Base-by-base conservation (phyloP, 2,888 invertebrate species). In the Epinotia bilunana region DNA sequence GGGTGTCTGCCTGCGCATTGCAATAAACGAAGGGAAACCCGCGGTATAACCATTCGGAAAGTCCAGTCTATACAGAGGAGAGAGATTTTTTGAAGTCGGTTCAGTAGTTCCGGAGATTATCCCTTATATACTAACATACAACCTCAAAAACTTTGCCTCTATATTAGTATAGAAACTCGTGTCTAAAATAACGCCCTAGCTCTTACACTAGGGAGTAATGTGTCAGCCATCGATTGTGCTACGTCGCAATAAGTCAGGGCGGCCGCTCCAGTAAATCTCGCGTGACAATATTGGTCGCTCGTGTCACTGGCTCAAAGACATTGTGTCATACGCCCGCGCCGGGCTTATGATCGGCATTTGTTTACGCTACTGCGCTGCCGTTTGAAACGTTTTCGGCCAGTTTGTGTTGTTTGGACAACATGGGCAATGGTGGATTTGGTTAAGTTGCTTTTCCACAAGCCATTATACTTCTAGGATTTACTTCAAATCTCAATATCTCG, bases 201-300 rank as follows among this genome's bases (percentile, higher is more conserved):
- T 68, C 23, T 28, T 23, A 23, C 13, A 46, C 73, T 73, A 73
- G 23, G 33, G 58, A 62, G 73, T 69, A 69, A 73, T 63, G 73
- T 69, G 68, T 73, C 73, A 69, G 68, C 73, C 60, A 73, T 73
- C 73, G 73, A 69, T 68, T 68, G 73, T 43, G n/a, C 60, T 60
- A 49, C 60, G 53, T 23, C 62, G 73, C 68, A 62, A 69, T 68
- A 73, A 73, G 68, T 73, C 73, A 73, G 57, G 16, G 46, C 55
- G 62, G 73, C 61, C 73, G 62, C 55, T 16, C 58, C 73, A 73
- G 68, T 73, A 73, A 73, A 68, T 73, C 73, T 73, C 68, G 68
- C 13, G 68, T 68, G 73, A 73, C 73, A 73, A 69, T 73, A 73
- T 73, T 73, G 73, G 73, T 62, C 43, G 68, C 62, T 68, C 67